Percentiles rank a stretch among this genome's conserved stretches.
phyloP scores from a whole-genome alignment of 2,888 invertebrate genomes.

The Timandra comae region DNA sequence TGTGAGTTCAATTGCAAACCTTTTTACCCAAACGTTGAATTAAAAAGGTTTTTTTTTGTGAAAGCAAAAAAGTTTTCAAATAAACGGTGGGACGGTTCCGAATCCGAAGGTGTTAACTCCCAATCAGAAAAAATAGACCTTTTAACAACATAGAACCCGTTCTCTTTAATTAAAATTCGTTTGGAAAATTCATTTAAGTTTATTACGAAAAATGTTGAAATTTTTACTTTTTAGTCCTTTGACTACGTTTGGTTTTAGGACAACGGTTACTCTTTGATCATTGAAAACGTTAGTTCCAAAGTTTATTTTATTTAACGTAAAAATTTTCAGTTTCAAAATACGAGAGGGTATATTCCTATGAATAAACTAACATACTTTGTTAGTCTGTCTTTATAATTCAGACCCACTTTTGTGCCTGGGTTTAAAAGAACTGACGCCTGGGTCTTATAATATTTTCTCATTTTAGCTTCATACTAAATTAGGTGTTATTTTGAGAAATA shows the following conservation, averaged over 20 bases:
- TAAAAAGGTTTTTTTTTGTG: slow-evolving; percentile 8
- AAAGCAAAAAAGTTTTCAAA: slow-evolving; percentile 12
- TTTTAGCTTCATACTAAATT: too few relatives aligned
- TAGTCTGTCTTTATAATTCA: slow-evolving; percentile 1
- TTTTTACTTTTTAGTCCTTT: too few relatives aligned
- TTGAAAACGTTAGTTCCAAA: too few relatives aligned
- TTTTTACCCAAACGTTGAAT: slow-evolving; percentile 5
- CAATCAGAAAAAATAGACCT: slow-evolving; percentile 9
- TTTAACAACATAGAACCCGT: slow-evolving; percentile 7
- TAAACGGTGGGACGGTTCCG: slow-evolving; percentile 5
- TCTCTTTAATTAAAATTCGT: slow-evolving; percentile 8
- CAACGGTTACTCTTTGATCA: too few relatives aligned
- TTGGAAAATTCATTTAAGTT: slow-evolving; percentile 1
- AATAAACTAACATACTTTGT: background rate
- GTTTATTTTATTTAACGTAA: too few relatives aligned
- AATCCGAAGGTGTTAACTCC: slow-evolving; percentile 13
- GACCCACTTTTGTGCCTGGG: background rate
- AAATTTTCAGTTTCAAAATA: too few relatives aligned
- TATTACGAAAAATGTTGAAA: too few relatives aligned
- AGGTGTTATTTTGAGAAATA: too few relatives aligned
- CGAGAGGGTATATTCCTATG: background rate
- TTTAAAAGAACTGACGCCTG: background rate
- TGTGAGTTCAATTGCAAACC: slow-evolving; percentile 1
- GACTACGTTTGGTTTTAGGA: too few relatives aligned
- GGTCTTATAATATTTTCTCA: too few relatives aligned